A percentile compares a stretch with the other conserved stretches of the same genome.
These are phyloP conservation scores for Timema cristinae DNA, from an alignment of 2,888 invertebrate genomes.

Conservation along the genomic window DNA sequence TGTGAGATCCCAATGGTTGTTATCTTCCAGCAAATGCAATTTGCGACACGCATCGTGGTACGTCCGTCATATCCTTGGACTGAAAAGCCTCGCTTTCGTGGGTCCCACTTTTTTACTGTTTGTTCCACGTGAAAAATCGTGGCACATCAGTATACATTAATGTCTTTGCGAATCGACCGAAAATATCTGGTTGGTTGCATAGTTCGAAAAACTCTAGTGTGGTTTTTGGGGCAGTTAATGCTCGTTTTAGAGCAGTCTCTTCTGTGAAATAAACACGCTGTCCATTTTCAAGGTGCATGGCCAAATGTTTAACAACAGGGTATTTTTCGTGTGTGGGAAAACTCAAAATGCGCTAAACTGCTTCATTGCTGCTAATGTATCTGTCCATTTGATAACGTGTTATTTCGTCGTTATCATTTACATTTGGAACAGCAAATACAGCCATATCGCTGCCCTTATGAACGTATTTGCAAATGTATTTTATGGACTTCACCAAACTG, in stretches of 20 bases:
- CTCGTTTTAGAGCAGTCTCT: slow-evolving; percentile 35
- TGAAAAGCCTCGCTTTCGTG: slow-evolving; percentile 24
- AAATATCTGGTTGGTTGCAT: slow-evolving; percentile 29
- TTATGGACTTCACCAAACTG: slow-evolving; percentile 11
- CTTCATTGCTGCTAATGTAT: slow-evolving; percentile 36
- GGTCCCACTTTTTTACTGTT: slow-evolving; percentile 5
- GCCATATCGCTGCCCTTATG: slow-evolving; percentile 36
- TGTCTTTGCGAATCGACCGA: slow-evolving; percentile 30
- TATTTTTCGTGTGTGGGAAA: slow-evolving; percentile 39
- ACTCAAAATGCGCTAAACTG: slow-evolving; percentile 38
- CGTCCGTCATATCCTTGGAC: slow-evolving; percentile 31
- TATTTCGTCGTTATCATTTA: slow-evolving; percentile 37
- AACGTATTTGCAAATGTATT: slow-evolving; percentile 35
- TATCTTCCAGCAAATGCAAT: slow-evolving; percentile 39
- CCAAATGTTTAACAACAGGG: slow-evolving; percentile 37
- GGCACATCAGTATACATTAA: slow-evolving; percentile 24
- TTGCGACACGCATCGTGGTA: slow-evolving; percentile 43
- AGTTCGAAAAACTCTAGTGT: slow-evolving; percentile 34
- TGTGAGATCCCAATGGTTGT: slow-evolving; percentile 35
- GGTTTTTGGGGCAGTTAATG: slow-evolving; percentile 28
- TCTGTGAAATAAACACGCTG: slow-evolving; percentile 40
- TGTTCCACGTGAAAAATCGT: slow-evolving; percentile 32
- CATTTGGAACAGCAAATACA: slow-evolving; percentile 24
- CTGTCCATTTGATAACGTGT: slow-evolving; percentile 38
- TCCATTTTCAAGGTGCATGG: slow-evolving; percentile 37